Base-by-base conservation (phyloP, 2,888 invertebrate species). In the Drosophila conformis region DNA sequence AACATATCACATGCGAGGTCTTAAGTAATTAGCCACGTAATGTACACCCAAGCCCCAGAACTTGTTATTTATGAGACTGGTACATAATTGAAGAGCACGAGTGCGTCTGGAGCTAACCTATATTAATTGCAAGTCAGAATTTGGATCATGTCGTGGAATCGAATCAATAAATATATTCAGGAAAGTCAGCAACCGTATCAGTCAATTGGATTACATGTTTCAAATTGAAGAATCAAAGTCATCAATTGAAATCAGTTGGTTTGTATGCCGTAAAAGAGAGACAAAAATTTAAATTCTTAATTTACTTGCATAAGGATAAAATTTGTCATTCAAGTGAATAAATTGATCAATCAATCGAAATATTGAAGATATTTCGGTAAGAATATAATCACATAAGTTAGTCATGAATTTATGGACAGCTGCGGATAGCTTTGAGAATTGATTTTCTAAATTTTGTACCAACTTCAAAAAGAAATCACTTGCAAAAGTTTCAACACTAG, bases 1-100 rank as follows among this genome's bases (percentile, higher is more conserved):
- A 67, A 76, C 67, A 76, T 69, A 71, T 76, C 62, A 48, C 57
- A 69, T 29, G 40, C 58, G 56, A 77, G 66, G 76, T 63, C 71
- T 57, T 61, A 57, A 51, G 60, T 80, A 78, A 78, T 80, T 71
- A 78, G 58, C 64, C 54, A 33, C 54, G 29, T 68, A 63, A 63
- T 63, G 58, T 53, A 38, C 21, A 40, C 35, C 21, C 29, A 46
- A 42, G 33, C n/a, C 48, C 15, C 40, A 38, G 42, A 54, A 27
- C 40, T 59, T 29, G 15, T 10, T 29, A 33, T 46, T 46, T 15
- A 46, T 58, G 21, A 48, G 31, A 31, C 54, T 18, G 15, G 6
- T 10, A 7, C 29, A 51, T 27, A 25, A 27, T 36, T 54, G 18
- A 36, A 15, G 36, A 25, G 27, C 7, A 13, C 15, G 25, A 27